Base-by-base conservation (phyloP, 1,140 invertebrate genomes). In the Potamilus streckersoni region DNA sequence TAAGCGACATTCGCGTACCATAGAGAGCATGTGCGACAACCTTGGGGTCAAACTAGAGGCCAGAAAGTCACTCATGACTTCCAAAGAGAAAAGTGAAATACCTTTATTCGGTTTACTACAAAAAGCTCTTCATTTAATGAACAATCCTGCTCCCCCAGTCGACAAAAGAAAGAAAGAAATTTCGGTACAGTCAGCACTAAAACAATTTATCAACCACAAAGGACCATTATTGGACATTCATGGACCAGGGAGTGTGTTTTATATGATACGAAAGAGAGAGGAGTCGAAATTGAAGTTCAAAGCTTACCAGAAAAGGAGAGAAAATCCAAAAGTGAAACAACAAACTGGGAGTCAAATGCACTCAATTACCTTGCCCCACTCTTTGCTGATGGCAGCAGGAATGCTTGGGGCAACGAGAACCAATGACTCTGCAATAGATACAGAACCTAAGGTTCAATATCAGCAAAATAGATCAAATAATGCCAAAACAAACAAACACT, bases 171-270 rank as follows among this genome's bases (percentile, higher is more conserved):
- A 79, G 55, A 72, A 66, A 70, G 71, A 75, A 57, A 76, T 71
- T 6, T 84, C 82, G 13, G 80, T 82, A 58, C 73, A 78, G n/a
- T 75, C 78, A n/a, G 83, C 84, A 1, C 82, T 84, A 69, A 83
- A 80, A 69, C 73, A 83, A 60, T 86, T 86, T 65, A 79, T 84
- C 15, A 84, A 85, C 72, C 84, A 85, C 72, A 82, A 81, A 59
- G 88, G 88, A 5, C 84, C 87, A 6, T 69, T 89, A 17, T 80
- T 88, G 23, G 87, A 89, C 72, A 84, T 84, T 14, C 82, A 85
- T 59, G 88, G 86, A 14, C 87, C 87, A 5, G 88, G 87, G 0
- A 88, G 87, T 74, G 87, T 89, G 15, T 89, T 88, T 73, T 84
- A 88, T 68, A 77, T 86, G 72, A 89, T 89, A 58, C 80, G 86